A percentile compares a stretch with the other conserved stretches of the same genome.
Evolutionary conservation across 2,797 vertebrate species (phyloP).

Genomic region (Pangasius mekongensis): DNA sequence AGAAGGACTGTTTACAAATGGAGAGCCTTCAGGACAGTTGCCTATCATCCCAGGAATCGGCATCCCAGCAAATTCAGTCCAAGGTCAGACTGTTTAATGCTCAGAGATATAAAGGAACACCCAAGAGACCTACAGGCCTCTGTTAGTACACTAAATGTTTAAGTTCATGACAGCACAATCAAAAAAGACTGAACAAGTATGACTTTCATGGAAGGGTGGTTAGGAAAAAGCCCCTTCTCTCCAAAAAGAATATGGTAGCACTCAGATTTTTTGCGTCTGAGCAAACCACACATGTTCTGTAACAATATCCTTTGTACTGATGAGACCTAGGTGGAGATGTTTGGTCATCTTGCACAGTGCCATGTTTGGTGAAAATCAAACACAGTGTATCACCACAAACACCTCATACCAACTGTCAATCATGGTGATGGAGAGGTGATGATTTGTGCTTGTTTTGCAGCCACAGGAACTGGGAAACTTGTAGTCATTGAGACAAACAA

Average conservation of each 20-base stretch:
- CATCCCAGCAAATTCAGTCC: no score
- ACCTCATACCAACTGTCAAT: neutral
- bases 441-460: neutral
- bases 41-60: no score
- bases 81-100: no score
- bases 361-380: neutral
- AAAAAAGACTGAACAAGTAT: neutral
- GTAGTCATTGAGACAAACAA: neutral
- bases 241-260: neutral
- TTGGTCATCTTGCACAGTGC: neutral
- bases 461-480: neutral
- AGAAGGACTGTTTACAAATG: neutral
- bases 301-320: neutral
- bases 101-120: no score
- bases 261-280: neutral
- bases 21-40: neutral
- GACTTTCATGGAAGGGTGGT: neutral
- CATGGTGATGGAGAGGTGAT: neutral
- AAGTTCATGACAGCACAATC: no score
- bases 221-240: neutral
- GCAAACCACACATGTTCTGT: neutral
- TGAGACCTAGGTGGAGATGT: neutral
- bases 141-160: no score
- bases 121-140: no score
- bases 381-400: neutral